Evolutionary conservation across 2,113 vertebrate genomes (phyloP).

Genomic region (Aldabrachelys gigantea): DNA sequence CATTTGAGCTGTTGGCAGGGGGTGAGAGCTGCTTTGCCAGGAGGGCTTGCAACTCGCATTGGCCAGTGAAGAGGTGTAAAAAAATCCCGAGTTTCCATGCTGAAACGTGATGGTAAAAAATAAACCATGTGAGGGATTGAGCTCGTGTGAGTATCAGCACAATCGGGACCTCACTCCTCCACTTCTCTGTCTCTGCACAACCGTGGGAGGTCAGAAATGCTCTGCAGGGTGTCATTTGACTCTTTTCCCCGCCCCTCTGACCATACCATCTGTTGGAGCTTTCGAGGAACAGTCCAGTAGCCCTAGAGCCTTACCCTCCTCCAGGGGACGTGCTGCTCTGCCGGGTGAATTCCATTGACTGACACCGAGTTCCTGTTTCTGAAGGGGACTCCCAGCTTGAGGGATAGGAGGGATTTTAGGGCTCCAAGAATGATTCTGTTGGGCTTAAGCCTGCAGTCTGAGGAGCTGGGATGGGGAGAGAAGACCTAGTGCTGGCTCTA

Average conservation of each 20-base stretch:
- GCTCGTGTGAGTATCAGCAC: neutral
- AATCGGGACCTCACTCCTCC: neutral
- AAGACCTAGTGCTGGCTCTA: neutral
- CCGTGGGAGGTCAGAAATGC: neutral
- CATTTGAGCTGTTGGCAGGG: fast-evolving
- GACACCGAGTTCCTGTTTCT: neutral
- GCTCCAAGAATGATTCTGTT: neutral
- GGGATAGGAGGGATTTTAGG: neutral
- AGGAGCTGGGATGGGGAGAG: neutral
- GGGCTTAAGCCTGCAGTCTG: neutral
- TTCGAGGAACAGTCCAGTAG: neutral
- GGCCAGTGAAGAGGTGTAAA: fast-evolving
- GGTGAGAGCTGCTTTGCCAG: fast-evolving
- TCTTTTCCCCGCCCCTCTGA: neutral
- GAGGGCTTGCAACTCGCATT: neutral
- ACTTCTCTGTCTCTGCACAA: neutral
- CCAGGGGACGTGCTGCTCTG: fast-evolving
- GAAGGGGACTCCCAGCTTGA: neutral
- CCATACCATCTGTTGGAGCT: neutral
- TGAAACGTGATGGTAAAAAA: neutral
- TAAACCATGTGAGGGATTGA: neutral
- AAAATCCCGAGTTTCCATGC: fast-evolving
- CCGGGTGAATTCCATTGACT: neutral
- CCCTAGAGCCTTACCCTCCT: too few relatives aligned
- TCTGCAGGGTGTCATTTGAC: neutral